Base-by-base conservation (phyloP, 2,113 vertebrate species). In the Pachypanchax playfairii region DNA sequence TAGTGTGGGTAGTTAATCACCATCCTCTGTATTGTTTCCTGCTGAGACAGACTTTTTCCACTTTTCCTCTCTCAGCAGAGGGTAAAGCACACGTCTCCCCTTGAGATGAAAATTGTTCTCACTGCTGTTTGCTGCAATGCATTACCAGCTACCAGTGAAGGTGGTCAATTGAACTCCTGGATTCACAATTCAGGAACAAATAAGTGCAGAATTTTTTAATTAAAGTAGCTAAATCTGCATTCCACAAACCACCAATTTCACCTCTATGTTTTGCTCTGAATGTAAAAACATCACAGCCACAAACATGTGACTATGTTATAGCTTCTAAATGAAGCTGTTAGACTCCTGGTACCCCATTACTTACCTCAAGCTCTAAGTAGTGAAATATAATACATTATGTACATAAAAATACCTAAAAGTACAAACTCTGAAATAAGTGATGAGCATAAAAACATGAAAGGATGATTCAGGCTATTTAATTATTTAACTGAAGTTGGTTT, bases 71-170 rank as follows among this genome's bases (percentile, higher is more conserved):
- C 11, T 44, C 21, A 12, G 47, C 55, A 56, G 41, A 65, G 48
- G 38, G 44, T 60, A 35, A 1, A 15, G 55, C 54, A 29, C 53
- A 42, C 61, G 50, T 62, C 39, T 38, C 2, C 66, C 53, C 49
- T 48, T 20, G 61, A 61, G 62, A 76, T 36, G 36, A 57, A 47
- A 41, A 24, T 29, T 73, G 48, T 65, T 85, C 67, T 65, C 38
- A 20, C 62, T 24, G 39, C 70, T 77, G 63, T 84, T 84, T 85
- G 68, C 64, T 79, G 52, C 82, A 84, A 81, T 67, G 52, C 70
- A 29, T 86, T 83, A 70, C 63, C 72, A 77, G 66, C 56, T 70
- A 24, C 70, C 24, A 75, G 72, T 29, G 39, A 79, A 79, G 75
- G 68, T 48, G 56, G 46, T 60, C 50, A 80, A 77, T 84, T 79